Percentiles rank a stretch among this genome's conserved stretches.
Evolutionary conservation across 2,888 invertebrate species (phyloP).

Genomic region (Aethes cnicana): DNA sequence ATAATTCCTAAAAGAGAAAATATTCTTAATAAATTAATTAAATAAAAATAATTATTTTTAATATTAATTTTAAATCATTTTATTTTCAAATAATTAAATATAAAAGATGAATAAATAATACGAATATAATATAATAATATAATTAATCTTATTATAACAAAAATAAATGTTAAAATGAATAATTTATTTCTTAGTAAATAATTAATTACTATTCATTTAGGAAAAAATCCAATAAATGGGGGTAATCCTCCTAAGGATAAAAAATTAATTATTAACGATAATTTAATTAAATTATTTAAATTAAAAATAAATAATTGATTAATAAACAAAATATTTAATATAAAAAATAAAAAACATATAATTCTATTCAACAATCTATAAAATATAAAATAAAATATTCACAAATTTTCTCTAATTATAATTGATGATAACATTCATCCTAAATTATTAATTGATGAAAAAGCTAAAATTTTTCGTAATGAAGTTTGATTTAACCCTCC

Average conservation of each 20-base stretch:
- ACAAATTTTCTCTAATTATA: conserved; percentile 70
- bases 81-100: conserved; percentile 74
- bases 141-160: conserved; percentile 79
- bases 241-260: conserved; percentile 83
- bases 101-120: conserved; percentile 70
- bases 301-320: conserved; percentile 76
- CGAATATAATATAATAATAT: conserved; percentile 82
- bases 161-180: conserved; percentile 64
- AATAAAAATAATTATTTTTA: conserved; percentile 56
- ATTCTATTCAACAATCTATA: conserved; percentile 71
- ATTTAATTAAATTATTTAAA: conserved; percentile 69
- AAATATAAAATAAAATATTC: conserved; percentile 69
- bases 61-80: conserved; percentile 66
- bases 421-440: conserved; percentile 78
- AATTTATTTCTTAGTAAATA: conserved; percentile 68
- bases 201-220: conserved; percentile 84
- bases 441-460: conserved; percentile 85
- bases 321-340: conserved; percentile 72
- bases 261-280: conserved; percentile 77
- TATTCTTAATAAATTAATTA: conserved; percentile 52
- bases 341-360: conserved; percentile 71
- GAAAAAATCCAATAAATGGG: conserved; percentile 83
- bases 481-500: conserved; percentile 80
- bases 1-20: conserved; percentile 56
- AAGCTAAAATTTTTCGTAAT: conserved; percentile 82